Evolutionary conservation across 2,113 vertebrate genomes (phyloP).

Genomic region (Monarcha castaneiventris): DNA sequence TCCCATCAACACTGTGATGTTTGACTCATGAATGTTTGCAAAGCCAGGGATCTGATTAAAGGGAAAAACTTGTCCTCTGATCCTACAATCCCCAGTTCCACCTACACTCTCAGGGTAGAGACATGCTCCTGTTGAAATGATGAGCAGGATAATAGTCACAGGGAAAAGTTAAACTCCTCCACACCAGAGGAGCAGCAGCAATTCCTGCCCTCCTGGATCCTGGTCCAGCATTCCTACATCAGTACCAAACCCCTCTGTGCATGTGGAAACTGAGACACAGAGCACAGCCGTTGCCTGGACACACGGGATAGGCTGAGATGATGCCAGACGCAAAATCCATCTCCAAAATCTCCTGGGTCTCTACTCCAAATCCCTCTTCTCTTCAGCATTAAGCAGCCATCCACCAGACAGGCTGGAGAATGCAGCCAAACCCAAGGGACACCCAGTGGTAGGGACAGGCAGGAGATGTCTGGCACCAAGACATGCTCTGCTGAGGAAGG

Average conservation of each 20-base stretch:
- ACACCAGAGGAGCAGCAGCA: not conserved
- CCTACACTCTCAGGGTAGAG: not conserved
- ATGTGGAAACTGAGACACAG: not conserved
- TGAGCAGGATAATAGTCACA: not conserved
- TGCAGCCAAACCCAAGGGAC: not conserved
- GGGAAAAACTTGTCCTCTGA: not conserved
- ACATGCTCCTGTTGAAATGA: not conserved
- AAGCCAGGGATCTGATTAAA: constrained; percentile 6
- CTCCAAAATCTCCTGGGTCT: not conserved
- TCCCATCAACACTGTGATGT: not conserved
- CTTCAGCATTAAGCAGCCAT: not conserved
- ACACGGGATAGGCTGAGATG: not conserved
- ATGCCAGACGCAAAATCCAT: not conserved
- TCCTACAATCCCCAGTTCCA: not conserved
- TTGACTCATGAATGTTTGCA: not conserved
- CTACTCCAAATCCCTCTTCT: not conserved
- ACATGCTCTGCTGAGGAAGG: not conserved
- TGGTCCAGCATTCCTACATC: not conserved
- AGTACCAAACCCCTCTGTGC: not conserved
- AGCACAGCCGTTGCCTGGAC: not conserved
- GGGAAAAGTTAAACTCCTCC: not conserved
- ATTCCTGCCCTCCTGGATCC: not conserved
- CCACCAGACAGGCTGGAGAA: not conserved
- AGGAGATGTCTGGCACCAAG: not conserved
- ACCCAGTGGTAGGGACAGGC: not conserved